phyloP scores from a whole-genome alignment of 2,113 vertebrate species.

The Erythrocercus mccallii region DNA sequence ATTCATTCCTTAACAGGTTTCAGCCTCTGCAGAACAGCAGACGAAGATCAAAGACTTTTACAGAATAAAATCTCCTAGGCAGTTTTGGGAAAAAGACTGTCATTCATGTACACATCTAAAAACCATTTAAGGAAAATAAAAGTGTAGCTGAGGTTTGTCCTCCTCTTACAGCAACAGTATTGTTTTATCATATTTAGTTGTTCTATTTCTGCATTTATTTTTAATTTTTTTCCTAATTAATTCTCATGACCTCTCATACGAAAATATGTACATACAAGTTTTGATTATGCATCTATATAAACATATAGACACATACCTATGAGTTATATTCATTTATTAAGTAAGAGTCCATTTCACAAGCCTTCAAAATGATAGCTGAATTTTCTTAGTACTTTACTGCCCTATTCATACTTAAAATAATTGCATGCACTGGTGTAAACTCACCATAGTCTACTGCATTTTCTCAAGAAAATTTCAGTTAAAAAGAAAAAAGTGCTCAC shows the following conservation, averaged over 20 bases:
- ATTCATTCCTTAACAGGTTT: not conserved
- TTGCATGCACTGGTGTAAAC: not conserved
- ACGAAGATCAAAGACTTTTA: not conserved
- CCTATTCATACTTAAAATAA: not conserved
- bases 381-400: not conserved
- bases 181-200: not conserved
- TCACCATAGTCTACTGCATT: not conserved
- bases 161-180: not conserved
- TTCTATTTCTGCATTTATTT: not conserved
- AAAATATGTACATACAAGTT: not conserved
- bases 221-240: not conserved
- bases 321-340: not conserved
- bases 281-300: not conserved
- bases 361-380: not conserved
- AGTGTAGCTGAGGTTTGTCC: not conserved
- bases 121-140: not conserved
- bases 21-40: not conserved
- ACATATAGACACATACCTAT: not conserved
- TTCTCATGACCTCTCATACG: accelerated
- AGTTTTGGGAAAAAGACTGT: not conserved
- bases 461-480: not conserved
- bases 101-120: not conserved
- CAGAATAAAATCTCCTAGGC: not conserved
- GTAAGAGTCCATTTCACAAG: not conserved
- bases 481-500: not conserved